Evolutionary conservation across 2,113 vertebrate genomes (phyloP).

Genomic region (Eclectus roratus): DNA sequence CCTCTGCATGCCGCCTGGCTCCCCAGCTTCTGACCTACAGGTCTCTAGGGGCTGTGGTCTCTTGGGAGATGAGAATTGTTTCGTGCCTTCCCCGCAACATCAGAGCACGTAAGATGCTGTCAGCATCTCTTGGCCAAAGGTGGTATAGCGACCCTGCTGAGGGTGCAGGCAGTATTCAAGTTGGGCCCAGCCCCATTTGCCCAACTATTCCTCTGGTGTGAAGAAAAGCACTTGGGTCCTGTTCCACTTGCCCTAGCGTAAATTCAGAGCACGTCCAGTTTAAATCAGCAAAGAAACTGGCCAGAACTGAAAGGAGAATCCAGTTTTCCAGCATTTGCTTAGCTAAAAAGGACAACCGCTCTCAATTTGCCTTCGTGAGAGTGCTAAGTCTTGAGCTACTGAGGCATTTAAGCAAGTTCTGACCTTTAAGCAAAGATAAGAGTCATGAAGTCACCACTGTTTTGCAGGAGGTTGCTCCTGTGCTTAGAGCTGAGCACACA

Average conservation of each 20-base stretch:
- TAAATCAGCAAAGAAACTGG: neutral
- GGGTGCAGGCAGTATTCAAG: rapidly evolving
- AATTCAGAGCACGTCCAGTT: neutral
- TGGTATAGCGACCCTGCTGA: neutral
- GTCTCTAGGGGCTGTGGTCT: neutral
- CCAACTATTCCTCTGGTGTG: neutral
- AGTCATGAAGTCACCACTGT: neutral
- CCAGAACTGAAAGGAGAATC: neutral
- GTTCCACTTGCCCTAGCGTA: neutral
- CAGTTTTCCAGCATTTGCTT: neutral
- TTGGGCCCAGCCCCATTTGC: neutral
- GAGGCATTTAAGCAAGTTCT: neutral
- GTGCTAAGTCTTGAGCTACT: neutral
- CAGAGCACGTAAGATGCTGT: rapidly evolving
- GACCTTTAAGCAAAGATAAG: conserved; percentile 39
- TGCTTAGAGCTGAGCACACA: neutral
- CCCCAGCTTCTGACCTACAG: neutral
- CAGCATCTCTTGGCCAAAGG: neutral
- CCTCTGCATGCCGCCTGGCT: neutral
- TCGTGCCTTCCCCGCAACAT: neutral
- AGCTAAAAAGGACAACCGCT: neutral
- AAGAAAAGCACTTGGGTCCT: neutral
- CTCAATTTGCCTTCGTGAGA: neutral
- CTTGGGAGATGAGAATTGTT: neutral
- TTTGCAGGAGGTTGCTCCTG: neutral